Evolutionary conservation across 2,888 invertebrate species (phyloP).

Genomic region (Tyria jacobaeae): DNA sequence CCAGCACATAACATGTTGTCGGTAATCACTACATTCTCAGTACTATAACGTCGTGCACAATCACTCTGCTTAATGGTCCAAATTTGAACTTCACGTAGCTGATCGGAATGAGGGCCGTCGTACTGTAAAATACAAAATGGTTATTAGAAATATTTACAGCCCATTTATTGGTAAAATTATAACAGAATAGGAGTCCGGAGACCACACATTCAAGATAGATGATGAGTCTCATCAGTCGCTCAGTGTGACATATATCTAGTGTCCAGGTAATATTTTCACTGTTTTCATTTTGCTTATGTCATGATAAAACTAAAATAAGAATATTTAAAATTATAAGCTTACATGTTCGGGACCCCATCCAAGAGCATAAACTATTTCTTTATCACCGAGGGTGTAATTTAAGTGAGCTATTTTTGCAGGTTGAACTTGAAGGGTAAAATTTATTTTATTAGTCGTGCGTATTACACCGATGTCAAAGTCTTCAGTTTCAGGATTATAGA

Average conservation of each 20-base stretch:
- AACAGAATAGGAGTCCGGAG: no score
- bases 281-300: no score
- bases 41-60: slow-evolving; percentile 50
- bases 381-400: not conserved
- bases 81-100: slow-evolving; percentile 55
- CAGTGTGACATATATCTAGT: no score
- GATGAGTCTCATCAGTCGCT: no score
- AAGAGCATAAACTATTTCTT: not conserved
- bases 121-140: not conserved
- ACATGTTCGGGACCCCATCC: slow-evolving; percentile 10
- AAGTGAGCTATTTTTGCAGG: not conserved
- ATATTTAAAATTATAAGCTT: not conserved
- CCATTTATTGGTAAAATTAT: no score
- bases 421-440: slow-evolving; percentile 1
- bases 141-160: no score
- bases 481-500: slow-evolving; percentile 12
- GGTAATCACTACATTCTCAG: slow-evolving; percentile 34
- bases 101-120: slow-evolving; percentile 3
- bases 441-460: not conserved
- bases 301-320: not conserved
- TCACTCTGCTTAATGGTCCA: slow-evolving; percentile 51
- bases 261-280: no score
- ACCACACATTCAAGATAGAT: no score
- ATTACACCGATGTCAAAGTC: slow-evolving; percentile 8
- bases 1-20: slow-evolving; percentile 57